A percentile compares a stretch with the other conserved stretches of the same genome.
Evolutionary conservation across 2,888 invertebrate species (phyloP).

Genomic region (Orchesellides sinensis): DNA sequence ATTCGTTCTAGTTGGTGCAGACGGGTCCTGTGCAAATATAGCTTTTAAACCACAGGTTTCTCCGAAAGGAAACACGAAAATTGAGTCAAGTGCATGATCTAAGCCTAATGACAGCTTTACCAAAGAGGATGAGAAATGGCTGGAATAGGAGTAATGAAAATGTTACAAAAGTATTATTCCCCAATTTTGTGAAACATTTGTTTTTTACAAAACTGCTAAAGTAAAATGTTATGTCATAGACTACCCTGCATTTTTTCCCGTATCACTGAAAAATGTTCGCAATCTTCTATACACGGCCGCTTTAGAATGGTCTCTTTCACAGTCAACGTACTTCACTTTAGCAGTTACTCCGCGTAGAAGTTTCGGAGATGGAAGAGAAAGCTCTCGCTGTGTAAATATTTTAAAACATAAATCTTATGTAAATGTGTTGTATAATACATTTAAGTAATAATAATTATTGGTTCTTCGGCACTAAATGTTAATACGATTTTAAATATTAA

Average conservation of each 20-base stretch:
- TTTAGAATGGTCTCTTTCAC: conserved; percentile 71
- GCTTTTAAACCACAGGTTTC: conserved; percentile 69
- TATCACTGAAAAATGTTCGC: conserved; percentile 46
- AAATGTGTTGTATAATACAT: not conserved
- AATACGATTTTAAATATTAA: too few species aligned
- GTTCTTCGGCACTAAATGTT: not conserved
- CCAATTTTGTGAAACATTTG: conserved; percentile 5
- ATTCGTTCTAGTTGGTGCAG: conserved; percentile 50
- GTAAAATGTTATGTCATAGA: not conserved
- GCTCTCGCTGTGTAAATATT: conserved; percentile 52
- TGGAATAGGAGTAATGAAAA: conserved; percentile 21
- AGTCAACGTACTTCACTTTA: conserved; percentile 68
- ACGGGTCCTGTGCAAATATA: conserved; percentile 50
- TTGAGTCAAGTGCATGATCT: conserved; percentile 63
- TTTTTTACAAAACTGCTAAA: not conserved
- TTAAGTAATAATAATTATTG: too few species aligned
- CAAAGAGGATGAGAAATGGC: conserved; percentile 48
- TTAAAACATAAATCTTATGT: too few species aligned
- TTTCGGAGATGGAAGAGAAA: conserved; percentile 38
- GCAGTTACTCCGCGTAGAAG: conserved; percentile 60
- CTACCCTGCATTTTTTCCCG: conserved; percentile 71
- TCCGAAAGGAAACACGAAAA: conserved; percentile 65
- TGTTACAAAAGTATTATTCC: not conserved
- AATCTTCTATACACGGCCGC: conserved; percentile 57
- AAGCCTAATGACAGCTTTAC: conserved; percentile 55